Conservation (phyloP, 2,797 vertebrate species). For the Vireo griseus region DNA sequence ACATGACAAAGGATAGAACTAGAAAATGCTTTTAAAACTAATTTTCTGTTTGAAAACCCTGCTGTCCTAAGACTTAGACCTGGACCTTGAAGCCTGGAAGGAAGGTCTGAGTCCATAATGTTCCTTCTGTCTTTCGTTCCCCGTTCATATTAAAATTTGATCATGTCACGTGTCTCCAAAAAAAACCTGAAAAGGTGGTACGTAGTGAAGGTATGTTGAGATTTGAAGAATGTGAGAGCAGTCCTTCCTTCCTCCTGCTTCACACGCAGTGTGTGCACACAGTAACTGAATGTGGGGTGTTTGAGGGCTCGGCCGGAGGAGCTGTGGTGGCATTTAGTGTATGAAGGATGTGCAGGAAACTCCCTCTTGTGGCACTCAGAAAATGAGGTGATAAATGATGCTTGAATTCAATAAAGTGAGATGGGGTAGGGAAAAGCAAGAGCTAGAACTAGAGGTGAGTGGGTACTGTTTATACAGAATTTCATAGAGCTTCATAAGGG, state of each 20-base stretch:
- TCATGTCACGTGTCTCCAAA: background rate
- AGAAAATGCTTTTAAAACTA: background rate
- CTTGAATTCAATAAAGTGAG: background rate
- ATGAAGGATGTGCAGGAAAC: background rate
- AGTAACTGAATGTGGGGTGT: background rate
- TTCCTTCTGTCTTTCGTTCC: background rate
- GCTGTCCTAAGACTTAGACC: background rate
- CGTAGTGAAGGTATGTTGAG: background rate
- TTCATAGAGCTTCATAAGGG: background rate
- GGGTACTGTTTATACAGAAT: background rate
- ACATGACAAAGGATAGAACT: background rate
- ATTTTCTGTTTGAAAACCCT: background rate
- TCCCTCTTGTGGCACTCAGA: background rate
- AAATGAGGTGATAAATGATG: background rate
- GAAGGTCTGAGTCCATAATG: background rate
- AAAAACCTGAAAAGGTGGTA: background rate
- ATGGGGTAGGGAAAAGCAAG: background rate
- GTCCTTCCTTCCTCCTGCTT: background rate
- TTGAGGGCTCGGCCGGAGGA: background rate
- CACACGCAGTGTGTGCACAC: no score
- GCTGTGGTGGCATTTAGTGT: accelerated
- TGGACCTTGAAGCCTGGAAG: background rate
- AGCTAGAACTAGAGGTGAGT: background rate
- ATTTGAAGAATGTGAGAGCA: background rate
- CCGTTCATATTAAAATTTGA: background rate